A percentile compares a stretch with the other conserved stretches of the same genome.
Conservation (phyloP, 2,797 vertebrate genomes). For the Molossus alvarezi region DNA sequence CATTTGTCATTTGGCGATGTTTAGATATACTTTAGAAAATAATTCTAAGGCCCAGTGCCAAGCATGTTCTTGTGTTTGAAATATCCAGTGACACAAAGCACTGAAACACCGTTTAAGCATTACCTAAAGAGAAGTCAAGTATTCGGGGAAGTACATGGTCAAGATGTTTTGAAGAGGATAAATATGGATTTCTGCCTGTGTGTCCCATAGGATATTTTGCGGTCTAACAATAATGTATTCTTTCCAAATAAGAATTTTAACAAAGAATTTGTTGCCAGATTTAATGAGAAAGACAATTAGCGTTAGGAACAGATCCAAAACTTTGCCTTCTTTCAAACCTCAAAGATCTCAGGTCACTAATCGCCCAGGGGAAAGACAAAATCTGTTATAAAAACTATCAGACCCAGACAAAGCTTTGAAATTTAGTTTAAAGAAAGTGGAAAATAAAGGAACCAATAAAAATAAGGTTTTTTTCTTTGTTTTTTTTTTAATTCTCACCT, state of each 20-base stretch:
- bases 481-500: too few relatives aligned
- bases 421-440: conserved; percentile 29
- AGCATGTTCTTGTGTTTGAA: conserved; percentile 54
- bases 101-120: background rate
- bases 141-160: background rate
- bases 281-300: conserved; percentile 26
- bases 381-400: background rate
- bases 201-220: background rate
- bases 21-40: conserved; percentile 68
- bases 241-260: conserved; percentile 22
- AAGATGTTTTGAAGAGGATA: background rate
- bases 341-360: conserved; percentile 54
- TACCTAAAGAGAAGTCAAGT: conserved; percentile 18
- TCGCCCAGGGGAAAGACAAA: conserved; percentile 20
- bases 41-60: conserved; percentile 23
- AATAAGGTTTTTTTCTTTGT: background rate
- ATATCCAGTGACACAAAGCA: background rate
- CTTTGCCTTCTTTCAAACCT: conserved; percentile 19
- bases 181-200: background rate
- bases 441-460: background rate
- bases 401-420: background rate
- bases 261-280: background rate
- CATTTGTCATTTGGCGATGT: conserved; percentile 21
- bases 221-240: background rate
- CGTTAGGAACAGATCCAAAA: conserved; percentile 27